Evolutionary conservation across 2,888 invertebrate species (phyloP).

Genomic region (Lordiphosa fenestrarum): DNA sequence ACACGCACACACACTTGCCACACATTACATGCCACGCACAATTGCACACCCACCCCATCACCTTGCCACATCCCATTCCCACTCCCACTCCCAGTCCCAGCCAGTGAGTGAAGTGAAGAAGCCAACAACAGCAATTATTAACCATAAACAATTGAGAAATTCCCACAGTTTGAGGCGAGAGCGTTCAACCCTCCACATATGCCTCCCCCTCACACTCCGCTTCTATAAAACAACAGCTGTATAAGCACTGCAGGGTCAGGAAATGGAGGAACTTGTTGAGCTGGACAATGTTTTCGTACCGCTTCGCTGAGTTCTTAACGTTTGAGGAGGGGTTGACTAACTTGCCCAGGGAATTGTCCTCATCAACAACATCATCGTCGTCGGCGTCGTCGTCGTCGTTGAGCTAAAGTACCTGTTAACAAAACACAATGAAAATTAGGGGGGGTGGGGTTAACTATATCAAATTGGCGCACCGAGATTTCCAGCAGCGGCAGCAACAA

Average conservation of each 20-base stretch:
- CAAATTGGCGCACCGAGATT: slow-evolving; percentile 24
- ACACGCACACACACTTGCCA: slow-evolving; percentile 8
- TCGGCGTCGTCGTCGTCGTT: neutral
- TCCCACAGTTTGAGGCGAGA: slow-evolving; percentile 66
- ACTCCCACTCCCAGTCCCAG: too few species aligned
- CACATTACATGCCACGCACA: slow-evolving; percentile 8
- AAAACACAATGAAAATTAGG: slow-evolving; percentile 18
- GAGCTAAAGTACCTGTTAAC: slow-evolving; percentile 50
- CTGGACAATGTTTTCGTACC: slow-evolving; percentile 57
- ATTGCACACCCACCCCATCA: slow-evolving; percentile 4
- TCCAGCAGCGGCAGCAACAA: slow-evolving; percentile 31
- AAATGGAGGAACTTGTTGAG: slow-evolving; percentile 61
- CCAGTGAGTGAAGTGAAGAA: slow-evolving; percentile 55
- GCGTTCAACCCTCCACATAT: slow-evolving; percentile 48
- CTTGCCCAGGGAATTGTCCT: slow-evolving; percentile 12
- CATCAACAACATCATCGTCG: slow-evolving; percentile 17
- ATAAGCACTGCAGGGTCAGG: slow-evolving; percentile 15
- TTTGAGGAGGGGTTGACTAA: slow-evolving; percentile 9
- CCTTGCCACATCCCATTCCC: neutral
- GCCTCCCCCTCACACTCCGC: neutral
- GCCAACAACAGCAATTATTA: slow-evolving; percentile 74
- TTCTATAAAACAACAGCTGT: slow-evolving; percentile 10
- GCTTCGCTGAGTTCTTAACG: slow-evolving; percentile 58
- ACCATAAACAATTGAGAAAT: slow-evolving; percentile 75
- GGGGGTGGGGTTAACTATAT: slow-evolving; percentile 4